phyloP scores from a whole-genome alignment of 2,797 vertebrate genomes.

The Hoplostethus mediterraneus region DNA sequence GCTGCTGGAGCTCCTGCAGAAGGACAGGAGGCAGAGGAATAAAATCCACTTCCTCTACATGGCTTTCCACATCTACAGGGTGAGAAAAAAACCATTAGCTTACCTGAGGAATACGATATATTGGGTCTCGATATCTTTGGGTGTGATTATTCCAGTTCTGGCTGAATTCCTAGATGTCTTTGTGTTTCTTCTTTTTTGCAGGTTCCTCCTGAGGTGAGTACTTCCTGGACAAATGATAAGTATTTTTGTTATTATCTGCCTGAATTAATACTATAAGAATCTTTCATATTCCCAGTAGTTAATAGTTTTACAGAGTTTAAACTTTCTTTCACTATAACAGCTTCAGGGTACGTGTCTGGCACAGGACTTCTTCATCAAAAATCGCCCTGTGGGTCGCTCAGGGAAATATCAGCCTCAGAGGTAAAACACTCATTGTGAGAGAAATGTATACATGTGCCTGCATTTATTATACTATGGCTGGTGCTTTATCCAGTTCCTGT shows the following conservation, averaged over 20 bases:
- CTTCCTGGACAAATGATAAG: neutral
- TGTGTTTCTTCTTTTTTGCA: conserved; percentile 41
- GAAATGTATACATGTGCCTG: neutral
- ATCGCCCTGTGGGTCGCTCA: conserved; percentile 77
- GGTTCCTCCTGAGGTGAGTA: conserved; percentile 72
- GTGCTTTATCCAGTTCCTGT: too few relatives aligned
- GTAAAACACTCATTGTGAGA: conserved; percentile 46
- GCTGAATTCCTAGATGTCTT: conserved; percentile 13
- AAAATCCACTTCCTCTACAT: conserved; percentile 80
- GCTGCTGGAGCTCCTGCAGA: conserved; percentile 87
- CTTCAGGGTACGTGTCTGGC: conserved; percentile 73
- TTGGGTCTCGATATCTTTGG: neutral
- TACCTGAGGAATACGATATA: neutral
- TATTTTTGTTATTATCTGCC: neutral
- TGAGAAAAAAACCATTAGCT: conserved; percentile 19
- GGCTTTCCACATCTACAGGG: conserved; percentile 85
- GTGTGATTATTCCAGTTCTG: neutral
- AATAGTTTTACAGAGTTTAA: too few relatives aligned
- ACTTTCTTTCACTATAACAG: conserved; percentile 45
- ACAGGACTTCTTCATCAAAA: conserved; percentile 78
- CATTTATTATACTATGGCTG: neutral
- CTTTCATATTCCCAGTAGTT: too few relatives aligned
- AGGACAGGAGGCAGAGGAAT: conserved; percentile 76
- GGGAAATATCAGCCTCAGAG: conserved; percentile 79
- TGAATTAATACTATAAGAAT: neutral